These are phyloP conservation scores for Apodemus speciosus DNA, from an alignment of 2,113 vertebrate species.

Conservation along the genomic window DNA sequence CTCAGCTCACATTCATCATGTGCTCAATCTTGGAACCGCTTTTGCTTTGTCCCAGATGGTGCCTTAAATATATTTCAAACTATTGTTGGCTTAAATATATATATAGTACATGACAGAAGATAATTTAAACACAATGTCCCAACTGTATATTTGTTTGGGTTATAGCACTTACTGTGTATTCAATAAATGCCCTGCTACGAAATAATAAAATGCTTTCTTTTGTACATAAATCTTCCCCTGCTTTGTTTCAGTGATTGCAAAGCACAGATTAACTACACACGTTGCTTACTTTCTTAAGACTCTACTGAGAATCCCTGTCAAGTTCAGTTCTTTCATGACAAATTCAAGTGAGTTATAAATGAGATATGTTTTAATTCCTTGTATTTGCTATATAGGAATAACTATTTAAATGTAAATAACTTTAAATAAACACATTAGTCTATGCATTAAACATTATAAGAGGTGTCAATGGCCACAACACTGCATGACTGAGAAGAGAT, in stretches of 20 bases:
- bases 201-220: constrained; percentile 69
- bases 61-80: constrained; percentile 77
- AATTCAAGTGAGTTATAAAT: constrained; percentile 45
- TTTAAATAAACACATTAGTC: constrained; percentile 28
- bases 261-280: constrained; percentile 58
- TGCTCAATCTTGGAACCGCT: constrained; percentile 65
- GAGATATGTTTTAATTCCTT: not conserved
- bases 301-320: constrained; percentile 55
- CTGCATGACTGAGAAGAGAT: not conserved
- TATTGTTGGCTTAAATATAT: constrained; percentile 78
- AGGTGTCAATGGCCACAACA: not conserved
- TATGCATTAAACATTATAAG: constrained; percentile 29
- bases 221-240: constrained; percentile 53
- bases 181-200: constrained; percentile 64
- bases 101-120: constrained; percentile 72
- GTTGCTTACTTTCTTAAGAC: constrained; percentile 22
- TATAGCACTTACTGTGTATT: constrained; percentile 77
- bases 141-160: constrained; percentile 78
- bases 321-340: constrained; percentile 13
- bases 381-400: constrained; percentile 41
- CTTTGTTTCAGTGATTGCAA: constrained; percentile 45
- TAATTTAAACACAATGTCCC: constrained; percentile 74
- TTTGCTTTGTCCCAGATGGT: constrained; percentile 78
- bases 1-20: constrained; percentile 74
- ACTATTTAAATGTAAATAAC: constrained; percentile 48